phyloP scores from a whole-genome alignment of 2,888 invertebrate genomes.

The Eudemis profundana region DNA sequence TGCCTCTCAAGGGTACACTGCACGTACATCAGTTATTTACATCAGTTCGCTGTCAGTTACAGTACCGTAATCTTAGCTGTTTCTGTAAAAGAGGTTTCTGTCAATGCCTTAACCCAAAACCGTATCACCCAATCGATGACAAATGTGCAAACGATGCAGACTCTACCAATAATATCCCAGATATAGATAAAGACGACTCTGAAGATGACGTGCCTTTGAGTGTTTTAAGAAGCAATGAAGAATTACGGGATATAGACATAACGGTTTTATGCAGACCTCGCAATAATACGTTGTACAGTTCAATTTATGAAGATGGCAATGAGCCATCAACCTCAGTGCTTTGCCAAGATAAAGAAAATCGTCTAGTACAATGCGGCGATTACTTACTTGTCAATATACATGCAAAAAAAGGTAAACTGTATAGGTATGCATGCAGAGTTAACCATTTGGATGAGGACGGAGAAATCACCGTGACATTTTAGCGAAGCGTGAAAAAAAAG shows the following conservation, averaged over 20 bases:
- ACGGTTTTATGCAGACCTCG: background rate
- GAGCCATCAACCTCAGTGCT: background rate
- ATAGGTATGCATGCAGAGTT: constrained; percentile 7
- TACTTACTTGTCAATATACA: constrained; percentile 7
- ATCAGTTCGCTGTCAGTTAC: background rate
- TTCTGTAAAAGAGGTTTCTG: constrained; percentile 30
- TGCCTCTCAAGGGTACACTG: constrained; percentile 1
- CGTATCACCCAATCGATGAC: background rate
- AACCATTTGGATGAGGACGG: constrained; percentile 11
- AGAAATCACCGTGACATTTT: constrained; percentile 9
- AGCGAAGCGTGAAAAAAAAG: constrained; percentile 5
- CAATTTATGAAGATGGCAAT: background rate
- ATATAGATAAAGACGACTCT: background rate
- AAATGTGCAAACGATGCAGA: too few species aligned
- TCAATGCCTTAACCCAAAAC: constrained; percentile 1
- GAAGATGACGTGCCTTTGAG: constrained; percentile 2
- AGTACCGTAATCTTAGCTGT: constrained; percentile 15
- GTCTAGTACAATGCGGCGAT: constrained; percentile 2
- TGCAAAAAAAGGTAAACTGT: background rate
- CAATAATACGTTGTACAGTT: constrained; percentile 1
- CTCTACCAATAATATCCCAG: too few species aligned
- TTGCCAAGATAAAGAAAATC: constrained; percentile 8
- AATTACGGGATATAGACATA: background rate
- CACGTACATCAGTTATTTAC: constrained; percentile 10
- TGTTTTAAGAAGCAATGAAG: background rate